Conservation (phyloP, 1,140 invertebrate genomes). For the Calosoma granatense region DNA sequence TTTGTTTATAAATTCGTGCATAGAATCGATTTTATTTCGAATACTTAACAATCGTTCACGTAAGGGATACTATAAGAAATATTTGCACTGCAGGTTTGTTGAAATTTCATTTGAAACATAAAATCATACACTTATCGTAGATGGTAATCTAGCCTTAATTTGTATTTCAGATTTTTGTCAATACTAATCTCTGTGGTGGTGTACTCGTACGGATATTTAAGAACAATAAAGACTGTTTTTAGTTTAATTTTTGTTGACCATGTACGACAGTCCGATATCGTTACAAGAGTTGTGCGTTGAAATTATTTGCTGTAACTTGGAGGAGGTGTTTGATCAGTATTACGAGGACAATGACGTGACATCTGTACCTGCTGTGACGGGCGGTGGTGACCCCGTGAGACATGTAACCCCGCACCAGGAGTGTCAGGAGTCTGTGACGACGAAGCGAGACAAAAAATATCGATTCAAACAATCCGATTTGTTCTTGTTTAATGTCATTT, state of each 20-base stretch:
- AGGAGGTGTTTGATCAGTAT: constrained; percentile 43
- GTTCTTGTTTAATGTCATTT: constrained; percentile 56
- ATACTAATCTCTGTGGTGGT: too few relatives aligned
- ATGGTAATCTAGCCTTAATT: background rate
- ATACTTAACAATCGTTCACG: background rate
- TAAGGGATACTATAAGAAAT: too few relatives aligned
- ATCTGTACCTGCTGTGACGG: background rate
- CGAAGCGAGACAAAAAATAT: constrained; percentile 31
- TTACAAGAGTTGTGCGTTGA: constrained; percentile 59
- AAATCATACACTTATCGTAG: too few relatives aligned
- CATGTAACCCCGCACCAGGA: background rate
- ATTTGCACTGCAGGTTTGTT: too few relatives aligned
- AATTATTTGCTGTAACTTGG: constrained; percentile 58
- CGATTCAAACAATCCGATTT: constrained; percentile 52
- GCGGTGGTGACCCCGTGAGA: background rate
- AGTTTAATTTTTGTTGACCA: constrained; percentile 22
- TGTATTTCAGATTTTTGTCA: background rate
- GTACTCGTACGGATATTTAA: too few relatives aligned
- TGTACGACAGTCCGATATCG: constrained; percentile 52
- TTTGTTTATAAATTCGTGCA: background rate
- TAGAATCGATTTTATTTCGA: background rate
- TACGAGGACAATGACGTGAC: background rate
- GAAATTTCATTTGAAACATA: too few relatives aligned
- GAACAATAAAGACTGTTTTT: too few relatives aligned
- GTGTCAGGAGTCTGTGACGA: background rate